Conservation (phyloP, 2,888 invertebrate genomes). For the Norana najaformis region DNA sequence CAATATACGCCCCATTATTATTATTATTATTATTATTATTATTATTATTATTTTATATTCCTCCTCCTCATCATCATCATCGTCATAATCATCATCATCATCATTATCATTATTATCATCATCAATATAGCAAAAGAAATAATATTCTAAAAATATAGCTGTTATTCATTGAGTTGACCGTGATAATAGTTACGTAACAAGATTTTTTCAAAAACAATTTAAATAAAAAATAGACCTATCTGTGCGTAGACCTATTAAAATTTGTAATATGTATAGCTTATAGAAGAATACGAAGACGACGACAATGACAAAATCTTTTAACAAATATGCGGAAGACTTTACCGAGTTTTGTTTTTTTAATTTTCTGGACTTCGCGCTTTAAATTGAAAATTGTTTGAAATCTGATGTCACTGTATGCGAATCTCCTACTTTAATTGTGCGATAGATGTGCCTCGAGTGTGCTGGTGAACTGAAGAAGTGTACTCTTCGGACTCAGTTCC, state of each 20-base stretch:
- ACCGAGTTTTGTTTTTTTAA: too few relatives aligned
- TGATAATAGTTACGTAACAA: background rate
- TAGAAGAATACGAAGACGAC: too few relatives aligned
- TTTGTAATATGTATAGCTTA: background rate
- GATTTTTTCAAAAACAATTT: background rate
- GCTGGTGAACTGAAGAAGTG: constrained; percentile 2
- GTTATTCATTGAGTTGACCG: too few relatives aligned
- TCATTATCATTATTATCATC: background rate
- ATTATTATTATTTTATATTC: too few relatives aligned
- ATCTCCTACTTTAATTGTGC: background rate
- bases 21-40: background rate
- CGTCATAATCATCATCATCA: too few relatives aligned
- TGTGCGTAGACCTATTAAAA: background rate
- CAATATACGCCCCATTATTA: background rate
- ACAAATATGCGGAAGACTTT: background rate
- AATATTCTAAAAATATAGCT: too few relatives aligned
- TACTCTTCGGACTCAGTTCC: background rate
- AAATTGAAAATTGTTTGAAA: background rate
- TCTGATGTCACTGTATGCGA: background rate
- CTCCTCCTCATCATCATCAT: too few relatives aligned
- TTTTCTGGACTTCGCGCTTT: too few relatives aligned
- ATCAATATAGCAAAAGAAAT: background rate
- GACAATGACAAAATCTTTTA: background rate
- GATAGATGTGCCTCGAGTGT: background rate
- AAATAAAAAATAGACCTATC: background rate